Base-by-base conservation (phyloP, 2,113 vertebrate genomes). In the Grus americana region DNA sequence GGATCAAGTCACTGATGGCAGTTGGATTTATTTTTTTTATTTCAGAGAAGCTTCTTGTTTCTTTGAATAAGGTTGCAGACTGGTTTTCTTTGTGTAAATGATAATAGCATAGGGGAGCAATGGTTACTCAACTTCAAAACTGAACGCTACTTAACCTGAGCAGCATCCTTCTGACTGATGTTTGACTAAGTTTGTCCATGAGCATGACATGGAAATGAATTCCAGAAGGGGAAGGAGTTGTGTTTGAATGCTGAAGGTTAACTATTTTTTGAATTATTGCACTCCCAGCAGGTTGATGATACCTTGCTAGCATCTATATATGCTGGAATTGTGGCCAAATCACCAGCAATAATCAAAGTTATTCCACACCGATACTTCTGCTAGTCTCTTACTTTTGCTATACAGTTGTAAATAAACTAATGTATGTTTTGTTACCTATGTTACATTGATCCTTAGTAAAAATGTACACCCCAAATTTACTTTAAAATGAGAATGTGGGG, bases 341-440 rank as follows among this genome's bases (percentile, higher is more conserved):
- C 86, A 52, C 17, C 44, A 55, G 9, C 32, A n/a, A 11, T 42
- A 50, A 54, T 57, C 32, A 2, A 5, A 66, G 15, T 2, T 57
- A 1, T 59, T 80, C 36, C 32, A 83, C 30, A 23, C 11, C 46
- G 40, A 30, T 36, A 12, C 4, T 54, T 57, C 4, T 52, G 65
- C 8, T 42, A 17, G 38, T 44, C 67, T 65, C 20, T 42, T 52
- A 5, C 15, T 55, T 86, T 72, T 68, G 18, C 40, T 72, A 2
- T 47, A 10, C 3, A 8, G 26, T 62, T 94, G 72, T 36, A 68
- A 76, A 47, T 44, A 57, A 86, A 34, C 26, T 13, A 13, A 1
- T 1, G 5, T 2, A 1, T 24, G 44, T 49, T 61, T 32, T 40
- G 9, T 30, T 73, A 34, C 18, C 1, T 12, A 0, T 11, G 26